Conservation (phyloP, 2,113 vertebrate species). For the Oostethus manadensis region DNA sequence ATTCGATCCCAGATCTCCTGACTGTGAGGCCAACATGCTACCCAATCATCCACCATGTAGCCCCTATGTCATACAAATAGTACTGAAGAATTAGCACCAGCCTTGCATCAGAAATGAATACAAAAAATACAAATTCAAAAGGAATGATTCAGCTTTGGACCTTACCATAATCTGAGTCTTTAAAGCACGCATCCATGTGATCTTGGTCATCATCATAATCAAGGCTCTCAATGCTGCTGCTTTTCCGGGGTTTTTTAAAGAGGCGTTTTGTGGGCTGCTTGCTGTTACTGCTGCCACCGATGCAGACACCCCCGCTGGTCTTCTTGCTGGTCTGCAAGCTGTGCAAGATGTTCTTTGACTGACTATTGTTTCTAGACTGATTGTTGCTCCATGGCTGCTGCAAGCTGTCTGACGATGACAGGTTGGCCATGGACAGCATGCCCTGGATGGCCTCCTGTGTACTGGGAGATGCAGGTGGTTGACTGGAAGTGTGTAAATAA, state of each 20-base stretch:
- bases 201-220: slow-evolving; percentile 95
- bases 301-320: slow-evolving; percentile 32
- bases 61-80: too few species aligned
- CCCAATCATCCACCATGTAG: too few species aligned
- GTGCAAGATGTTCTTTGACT: slow-evolving; percentile 80
- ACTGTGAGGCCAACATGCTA: too few species aligned
- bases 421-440: slow-evolving; percentile 99
- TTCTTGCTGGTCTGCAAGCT: slow-evolving; percentile 77
- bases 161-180: slow-evolving; percentile 94
- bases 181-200: slow-evolving; percentile 95
- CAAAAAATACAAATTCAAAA: not conserved
- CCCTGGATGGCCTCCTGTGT: slow-evolving; percentile 99
- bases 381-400: slow-evolving; percentile 83
- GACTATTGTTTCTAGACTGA: slow-evolving; percentile 77
- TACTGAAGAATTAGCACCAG: too few species aligned
- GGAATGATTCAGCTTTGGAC: rapidly evolving
- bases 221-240: slow-evolving; percentile 78
- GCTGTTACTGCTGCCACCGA: slow-evolving; percentile 53
- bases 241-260: slow-evolving; percentile 85
- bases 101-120: not conserved
- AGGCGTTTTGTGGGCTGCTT: slow-evolving; percentile 79
- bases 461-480: slow-evolving; percentile 97
- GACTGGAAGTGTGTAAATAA: slow-evolving; percentile 79
- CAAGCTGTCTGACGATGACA: slow-evolving; percentile 91
- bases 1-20: too few species aligned